These are phyloP conservation scores for Caenorhabditis wallacei DNA, from an alignment of 2,888 invertebrate genomes.

Conservation along the genomic window DNA sequence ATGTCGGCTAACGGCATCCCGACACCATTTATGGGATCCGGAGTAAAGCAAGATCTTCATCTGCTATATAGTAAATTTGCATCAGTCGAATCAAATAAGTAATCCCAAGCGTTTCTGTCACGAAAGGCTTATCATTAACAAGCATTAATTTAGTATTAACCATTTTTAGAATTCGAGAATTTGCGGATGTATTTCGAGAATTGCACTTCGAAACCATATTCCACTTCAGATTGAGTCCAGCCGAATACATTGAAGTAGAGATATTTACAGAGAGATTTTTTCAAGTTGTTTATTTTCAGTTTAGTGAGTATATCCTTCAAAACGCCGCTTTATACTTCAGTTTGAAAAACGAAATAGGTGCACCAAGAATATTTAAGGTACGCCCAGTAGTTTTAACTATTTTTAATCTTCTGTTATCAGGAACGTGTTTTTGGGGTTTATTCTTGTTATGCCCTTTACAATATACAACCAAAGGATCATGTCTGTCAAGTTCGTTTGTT, in stretches of 20 bases:
- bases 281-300: slow-evolving; percentile 60
- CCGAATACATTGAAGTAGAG: slow-evolving; percentile 68
- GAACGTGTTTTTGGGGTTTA: slow-evolving; percentile 74
- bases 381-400: background rate
- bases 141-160: background rate
- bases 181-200: slow-evolving; percentile 60
- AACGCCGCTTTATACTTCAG: slow-evolving; percentile 64
- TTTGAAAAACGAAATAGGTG: slow-evolving; percentile 31
- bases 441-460: slow-evolving; percentile 66
- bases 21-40: slow-evolving; percentile 48
- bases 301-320: slow-evolving; percentile 69
- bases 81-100: slow-evolving; percentile 37
- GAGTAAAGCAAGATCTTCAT: slow-evolving; percentile 60
- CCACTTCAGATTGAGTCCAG: slow-evolving; percentile 60
- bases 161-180: slow-evolving; percentile 61
- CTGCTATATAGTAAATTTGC: slow-evolving; percentile 54
- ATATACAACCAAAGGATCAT: slow-evolving; percentile 69
- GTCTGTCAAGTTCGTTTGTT: slow-evolving; percentile 54
- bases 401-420: slow-evolving; percentile 9
- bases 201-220: slow-evolving; percentile 62
- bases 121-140: background rate
- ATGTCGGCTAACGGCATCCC: slow-evolving; percentile 37
- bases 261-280: background rate
- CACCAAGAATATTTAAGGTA: slow-evolving; percentile 15
- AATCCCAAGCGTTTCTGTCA: background rate